Base-by-base conservation (phyloP, 2,113 vertebrate species). In the Thymallus thymallus region DNA sequence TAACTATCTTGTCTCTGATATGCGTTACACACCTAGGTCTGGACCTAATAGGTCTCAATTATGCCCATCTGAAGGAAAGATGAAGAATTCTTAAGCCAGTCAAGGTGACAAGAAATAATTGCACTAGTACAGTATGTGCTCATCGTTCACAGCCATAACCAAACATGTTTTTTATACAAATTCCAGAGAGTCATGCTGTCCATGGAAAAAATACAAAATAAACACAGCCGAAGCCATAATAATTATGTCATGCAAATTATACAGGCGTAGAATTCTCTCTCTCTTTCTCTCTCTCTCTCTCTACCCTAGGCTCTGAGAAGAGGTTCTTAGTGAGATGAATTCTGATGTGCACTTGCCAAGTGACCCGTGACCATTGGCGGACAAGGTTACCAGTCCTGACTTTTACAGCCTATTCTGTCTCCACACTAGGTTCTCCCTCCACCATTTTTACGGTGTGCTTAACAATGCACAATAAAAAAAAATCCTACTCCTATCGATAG, bases 211-310 rank as follows among this genome's bases (percentile, higher is more conserved):
- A 41, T 10, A 41, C 35, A 41, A 41, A 41, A 12, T 7, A 41
- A 41, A 55, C 51, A 55, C 51, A 55, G 35, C 9, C 9, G 35
- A 41, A 55, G 20, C 48, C 10, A 65, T 29, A 70, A 5, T 41
- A 41, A 12, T 12, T 41, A 41, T 41, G 56, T 5, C 6, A 29
- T 22, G 51, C 51, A 55, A 55, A 55, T 55, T 20, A 6, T 55
- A 20, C 9, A 55, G 51, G 20, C 51, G 20, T 4, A 24, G 12
- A 45, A 32, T 16, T 2, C 92, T 93, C 92, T 92, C 93, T 93
- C 91, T 93, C 93, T 91, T 92, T 92, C 92, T 92, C 93, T 94
- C 93, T 92, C 94, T 93, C 92, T 94, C 94, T 88, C 80, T 93
- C 92, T 92, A 80, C 81, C 87, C 84, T 64, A 61, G 71, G 72